A percentile compares a stretch with the other conserved stretches of the same genome.
Conservation (phyloP, 2,797 vertebrate genomes). For the Enoplosus armatus region DNA sequence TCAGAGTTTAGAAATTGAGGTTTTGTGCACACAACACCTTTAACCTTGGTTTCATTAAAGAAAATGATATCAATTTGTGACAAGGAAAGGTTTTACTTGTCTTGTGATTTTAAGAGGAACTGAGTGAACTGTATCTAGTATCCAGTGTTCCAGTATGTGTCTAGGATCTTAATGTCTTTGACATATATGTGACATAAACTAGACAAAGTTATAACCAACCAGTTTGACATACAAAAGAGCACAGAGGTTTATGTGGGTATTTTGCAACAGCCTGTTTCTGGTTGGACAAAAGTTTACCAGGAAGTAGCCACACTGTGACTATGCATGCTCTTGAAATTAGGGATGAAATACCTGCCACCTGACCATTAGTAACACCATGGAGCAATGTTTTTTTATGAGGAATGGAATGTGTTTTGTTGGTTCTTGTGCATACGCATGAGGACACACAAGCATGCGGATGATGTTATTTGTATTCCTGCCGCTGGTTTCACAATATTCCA, state of each 20-base stretch:
- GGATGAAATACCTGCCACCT: neutral
- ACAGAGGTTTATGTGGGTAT: neutral
- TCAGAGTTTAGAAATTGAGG: neutral
- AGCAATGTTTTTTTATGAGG: neutral
- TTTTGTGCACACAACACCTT: neutral
- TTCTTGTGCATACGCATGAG: neutral
- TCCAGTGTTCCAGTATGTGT: neutral
- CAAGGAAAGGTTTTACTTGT: neutral
- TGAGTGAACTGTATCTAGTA: neutral
- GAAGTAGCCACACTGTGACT: neutral
- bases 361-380: neutral
- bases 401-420: neutral
- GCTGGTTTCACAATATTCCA: neutral
- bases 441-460: neutral
- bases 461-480: neutral
- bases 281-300: neutral
- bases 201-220: neutral
- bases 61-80: neutral
- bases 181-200: too few species aligned
- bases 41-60: neutral
- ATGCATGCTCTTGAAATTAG: neutral
- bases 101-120: neutral
- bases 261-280: neutral
- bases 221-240: neutral
- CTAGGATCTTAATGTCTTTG: too few species aligned